Conservation (phyloP, 2,113 vertebrate genomes). For the Tragelaphus buxtoni region DNA sequence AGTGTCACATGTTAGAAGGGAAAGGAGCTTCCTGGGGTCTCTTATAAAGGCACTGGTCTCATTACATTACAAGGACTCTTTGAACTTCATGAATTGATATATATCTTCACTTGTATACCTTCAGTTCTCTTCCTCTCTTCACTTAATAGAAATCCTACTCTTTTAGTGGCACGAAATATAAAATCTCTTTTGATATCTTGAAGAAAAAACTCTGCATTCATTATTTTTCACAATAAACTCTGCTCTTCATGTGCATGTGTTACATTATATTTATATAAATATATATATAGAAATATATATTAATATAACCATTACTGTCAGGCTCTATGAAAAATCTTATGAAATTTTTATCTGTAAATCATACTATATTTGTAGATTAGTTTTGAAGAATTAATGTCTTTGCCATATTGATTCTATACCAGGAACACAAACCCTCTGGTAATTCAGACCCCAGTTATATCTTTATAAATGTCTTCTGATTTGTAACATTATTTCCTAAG, state of each 20-base stretch:
- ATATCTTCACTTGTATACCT: neutral
- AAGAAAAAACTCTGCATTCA: neutral
- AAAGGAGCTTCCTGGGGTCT: too few species aligned
- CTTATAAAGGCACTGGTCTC: neutral
- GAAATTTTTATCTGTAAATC: neutral
- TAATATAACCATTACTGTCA: neutral
- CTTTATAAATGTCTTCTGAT: neutral
- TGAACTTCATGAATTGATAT: neutral
- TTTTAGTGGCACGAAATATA: neutral
- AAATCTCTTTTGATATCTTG: neutral
- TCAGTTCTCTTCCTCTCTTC: neutral
- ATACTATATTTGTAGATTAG: neutral
- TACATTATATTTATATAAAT: neutral
- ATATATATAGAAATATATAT: too few species aligned
- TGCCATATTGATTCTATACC: neutral
- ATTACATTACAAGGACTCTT: neutral
- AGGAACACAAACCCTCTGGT: too few species aligned
- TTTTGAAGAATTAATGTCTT: neutral
- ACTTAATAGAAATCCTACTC: neutral
- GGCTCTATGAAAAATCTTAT: neutral
- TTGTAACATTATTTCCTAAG: neutral
- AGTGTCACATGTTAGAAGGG: neutral
- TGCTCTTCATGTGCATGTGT: neutral
- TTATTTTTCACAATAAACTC: neutral
- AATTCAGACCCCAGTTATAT: neutral